Base-by-base conservation (phyloP, 2,888 invertebrate species). In the Tetanocera ferruginea region DNA sequence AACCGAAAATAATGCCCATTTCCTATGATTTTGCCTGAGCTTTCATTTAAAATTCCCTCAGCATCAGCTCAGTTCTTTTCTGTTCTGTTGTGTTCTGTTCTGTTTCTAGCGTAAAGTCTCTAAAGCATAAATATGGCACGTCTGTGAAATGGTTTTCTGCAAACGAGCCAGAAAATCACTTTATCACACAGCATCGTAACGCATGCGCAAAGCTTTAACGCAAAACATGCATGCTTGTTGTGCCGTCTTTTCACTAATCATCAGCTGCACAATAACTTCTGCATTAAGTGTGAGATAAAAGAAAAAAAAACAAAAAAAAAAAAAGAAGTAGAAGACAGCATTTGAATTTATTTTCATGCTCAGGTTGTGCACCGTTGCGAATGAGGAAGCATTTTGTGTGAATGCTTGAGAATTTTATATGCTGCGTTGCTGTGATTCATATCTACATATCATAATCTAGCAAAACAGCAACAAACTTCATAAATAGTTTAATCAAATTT, bases 301-400 rank as follows among this genome's bases (percentile, higher is more conserved):
- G 0, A 69, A 43, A 67, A 19, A 43, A 28, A 28, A 14, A n/a
- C n/a, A n/a, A n/a, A n/a, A n/a, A n/a, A n/a, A n/a, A n/a, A n/a
- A n/a, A n/a, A n/a, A n/a, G n/a, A n/a, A n/a, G n/a, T n/a, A n/a
- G n/a, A 28, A 49, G 37, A 14, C 17, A 37, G 19, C 25, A 19
- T 67, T 49, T 51, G 51, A 49, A 69, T 49, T 69, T 25, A 69
- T 69, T 69, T 69, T 28, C 69, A 69, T 69, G 69, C 69, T 14
- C 43, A 43, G 43, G 43, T 43, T 43, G 43, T 43, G 69, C 64
- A 34, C 49, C 49, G 69, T 51, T 51, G 43, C 14, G 69, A 69
- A 69, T 69, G 51, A 69, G 69, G 69, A 69, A 69, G 69, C 28
- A 28, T 69, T 69, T 51, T 28, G 28, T 51, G 64, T n/a, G 60